Evolutionary conservation across 1,140 invertebrate species (phyloP).

Genomic region (Idris sp.): DNA sequence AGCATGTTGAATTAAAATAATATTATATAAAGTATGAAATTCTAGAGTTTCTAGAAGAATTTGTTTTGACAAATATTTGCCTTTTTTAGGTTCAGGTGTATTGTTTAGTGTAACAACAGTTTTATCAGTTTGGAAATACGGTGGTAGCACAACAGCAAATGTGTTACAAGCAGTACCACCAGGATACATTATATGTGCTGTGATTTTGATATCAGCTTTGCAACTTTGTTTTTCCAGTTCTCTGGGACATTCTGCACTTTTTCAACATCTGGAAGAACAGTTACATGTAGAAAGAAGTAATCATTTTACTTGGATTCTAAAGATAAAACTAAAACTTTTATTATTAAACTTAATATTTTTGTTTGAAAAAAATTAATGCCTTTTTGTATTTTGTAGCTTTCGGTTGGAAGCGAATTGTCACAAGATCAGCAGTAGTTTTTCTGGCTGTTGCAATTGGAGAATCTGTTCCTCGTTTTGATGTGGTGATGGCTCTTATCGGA

Average conservation of each 20-base stretch:
- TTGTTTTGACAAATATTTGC: too few species aligned
- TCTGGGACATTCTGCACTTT: slow-evolving; percentile 85
- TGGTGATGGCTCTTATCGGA: slow-evolving; percentile 92
- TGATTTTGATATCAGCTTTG: slow-evolving; percentile 83
- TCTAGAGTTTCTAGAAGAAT: too few species aligned
- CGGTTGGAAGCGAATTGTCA: slow-evolving; percentile 84
- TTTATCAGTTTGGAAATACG: slow-evolving; percentile 82
- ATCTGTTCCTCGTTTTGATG: slow-evolving; percentile 90
- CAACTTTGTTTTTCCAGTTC: slow-evolving; percentile 87
- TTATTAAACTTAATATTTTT: too few species aligned
- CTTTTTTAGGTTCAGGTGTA: too few species aligned
- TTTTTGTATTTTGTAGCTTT: slow-evolving; percentile 92
- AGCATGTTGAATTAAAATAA: slow-evolving; percentile 9
- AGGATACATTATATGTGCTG: slow-evolving; percentile 80
- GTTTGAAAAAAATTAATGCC: too few species aligned
- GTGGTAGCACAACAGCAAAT: slow-evolving; percentile 77
- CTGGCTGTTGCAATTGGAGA: slow-evolving; percentile 88
- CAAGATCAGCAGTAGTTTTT: slow-evolving; percentile 85
- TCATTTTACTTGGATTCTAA: too few species aligned
- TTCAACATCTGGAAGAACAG: slow-evolving; percentile 85
- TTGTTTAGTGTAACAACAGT: slow-evolving; percentile 83
- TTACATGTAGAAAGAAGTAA: slow-evolving; percentile 18
- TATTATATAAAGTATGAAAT: too few species aligned
- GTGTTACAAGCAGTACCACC: slow-evolving; percentile 82
- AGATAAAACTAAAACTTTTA: too few species aligned